A percentile compares a stretch with the other conserved stretches of the same genome.
Evolutionary conservation across 2,113 vertebrate species (phyloP).

Genomic region (Antigone vipio): DNA sequence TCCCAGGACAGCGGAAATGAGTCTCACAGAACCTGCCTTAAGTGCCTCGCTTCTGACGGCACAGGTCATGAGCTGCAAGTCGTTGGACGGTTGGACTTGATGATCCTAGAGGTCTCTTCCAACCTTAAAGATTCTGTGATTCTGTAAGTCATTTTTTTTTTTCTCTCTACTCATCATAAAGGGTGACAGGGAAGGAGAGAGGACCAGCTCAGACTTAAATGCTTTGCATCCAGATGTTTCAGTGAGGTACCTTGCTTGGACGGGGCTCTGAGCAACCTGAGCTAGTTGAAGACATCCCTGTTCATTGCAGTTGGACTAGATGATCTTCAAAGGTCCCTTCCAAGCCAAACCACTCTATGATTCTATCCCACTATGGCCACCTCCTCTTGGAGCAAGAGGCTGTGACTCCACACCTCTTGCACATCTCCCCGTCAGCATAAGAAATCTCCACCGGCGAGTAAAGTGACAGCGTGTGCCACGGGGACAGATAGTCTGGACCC

Average conservation of each 20-base stretch:
- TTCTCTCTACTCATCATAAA: not conserved
- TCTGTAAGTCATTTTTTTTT: not conserved
- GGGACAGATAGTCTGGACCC: not conserved
- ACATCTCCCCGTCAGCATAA: not conserved
- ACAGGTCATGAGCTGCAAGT: not conserved
- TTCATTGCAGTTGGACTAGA: not conserved
- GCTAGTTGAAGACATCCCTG: not conserved
- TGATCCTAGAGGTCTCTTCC: too few species aligned
- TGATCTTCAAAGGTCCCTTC: not conserved
- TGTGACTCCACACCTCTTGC: not conserved
- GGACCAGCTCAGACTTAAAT: not conserved
- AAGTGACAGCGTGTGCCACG: fast-evolving
- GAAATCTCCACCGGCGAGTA: not conserved
- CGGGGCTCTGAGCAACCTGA: not conserved
- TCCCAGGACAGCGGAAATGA: not conserved
- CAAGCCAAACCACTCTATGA: too few species aligned
- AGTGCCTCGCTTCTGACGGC: not conserved
- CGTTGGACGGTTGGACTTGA: too few species aligned
- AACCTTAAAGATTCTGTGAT: too few species aligned
- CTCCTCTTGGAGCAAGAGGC: not conserved
- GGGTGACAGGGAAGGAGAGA: not conserved
- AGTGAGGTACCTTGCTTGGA: not conserved
- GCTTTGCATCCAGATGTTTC: not conserved
- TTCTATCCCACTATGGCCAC: not conserved
- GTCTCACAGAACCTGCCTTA: not conserved